Percentiles rank a stretch among this genome's conserved stretches.
Evolutionary conservation across 2,888 invertebrate species (phyloP).

Genomic region (Athrips mouffetella): DNA sequence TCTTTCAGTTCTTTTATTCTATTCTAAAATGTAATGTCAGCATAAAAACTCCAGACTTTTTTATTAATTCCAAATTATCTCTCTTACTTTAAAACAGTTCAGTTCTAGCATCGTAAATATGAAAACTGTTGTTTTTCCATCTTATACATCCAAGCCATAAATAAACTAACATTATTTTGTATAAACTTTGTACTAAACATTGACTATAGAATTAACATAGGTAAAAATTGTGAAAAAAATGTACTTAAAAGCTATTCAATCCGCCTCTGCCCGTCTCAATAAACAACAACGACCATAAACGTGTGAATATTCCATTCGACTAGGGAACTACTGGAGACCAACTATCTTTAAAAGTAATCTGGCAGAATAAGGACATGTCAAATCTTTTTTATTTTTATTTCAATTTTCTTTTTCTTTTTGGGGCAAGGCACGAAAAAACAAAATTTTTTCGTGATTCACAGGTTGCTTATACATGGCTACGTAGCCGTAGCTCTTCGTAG

Average conservation of each 20-base stretch:
- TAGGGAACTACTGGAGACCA: slow-evolving; percentile 40
- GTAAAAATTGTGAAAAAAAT: slow-evolving; percentile 51
- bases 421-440: background rate
- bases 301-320: slow-evolving; percentile 42
- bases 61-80: background rate
- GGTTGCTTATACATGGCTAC: too few relatives aligned
- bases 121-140: slow-evolving; percentile 15
- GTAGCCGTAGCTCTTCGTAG: too few relatives aligned
- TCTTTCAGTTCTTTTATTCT: background rate
- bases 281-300: slow-evolving; percentile 44
- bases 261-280: slow-evolving; percentile 52
- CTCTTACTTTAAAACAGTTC: background rate
- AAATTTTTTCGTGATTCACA: too few relatives aligned
- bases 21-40: background rate
- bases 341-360: slow-evolving; percentile 40
- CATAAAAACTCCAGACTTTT: background rate
- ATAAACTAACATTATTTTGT: slow-evolving; percentile 31
- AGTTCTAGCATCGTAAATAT: slow-evolving; percentile 14
- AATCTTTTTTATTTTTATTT: background rate
- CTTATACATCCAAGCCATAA: slow-evolving; percentile 10
- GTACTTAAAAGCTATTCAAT: slow-evolving; percentile 54
- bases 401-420: background rate
- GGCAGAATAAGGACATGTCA: background rate
- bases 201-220: slow-evolving; percentile 50
- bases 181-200: slow-evolving; percentile 52